Evolutionary conservation across 2,888 invertebrate genomes (phyloP), one percentile per base, ranked within the genome.

Genomic region (Stomorhina lunata): DNA sequence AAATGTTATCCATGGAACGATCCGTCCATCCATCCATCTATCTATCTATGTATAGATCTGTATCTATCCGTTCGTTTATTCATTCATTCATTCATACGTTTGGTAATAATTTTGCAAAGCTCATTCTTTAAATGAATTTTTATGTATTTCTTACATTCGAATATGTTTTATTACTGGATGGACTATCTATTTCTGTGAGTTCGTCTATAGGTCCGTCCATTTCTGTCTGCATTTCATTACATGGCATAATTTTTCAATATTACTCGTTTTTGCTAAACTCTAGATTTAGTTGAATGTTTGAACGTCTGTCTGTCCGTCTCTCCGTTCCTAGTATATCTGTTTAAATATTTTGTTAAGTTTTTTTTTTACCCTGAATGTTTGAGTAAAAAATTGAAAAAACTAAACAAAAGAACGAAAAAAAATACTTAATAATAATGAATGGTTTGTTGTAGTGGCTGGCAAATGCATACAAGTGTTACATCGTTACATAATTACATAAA

Each of bases 221-320:
- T n/a, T n/a, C 65, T 82, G 82, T 55, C 79, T 76, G 79, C 71
- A 71, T 79, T 79, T 82, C 75, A 82, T 82, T 82, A 76, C 66
- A 76, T 79, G 75, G 71, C 65, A 82, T 79, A 79, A 79, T 79
- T 75, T n/a, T 82, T 55, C 9, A 69, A 65, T 45, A 50, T 71
- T 50, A 15, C 22, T 27, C 7, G 22, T 61, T 32, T 17, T 59
- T 75, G 20, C 65, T 48, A 12, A 50, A 25, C 32, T 20, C 15
- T 20, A 9, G 22, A 6, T 25, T 20, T 63, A 48, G 55, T 69
- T 69, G 32, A 59, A 59, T 32, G n/a, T n/a, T n/a, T n/a, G n/a
- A n/a, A n/a, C 25, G 40, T 40, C 22, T 53, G 40, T 69, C 57
- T 20, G 50, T 61, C 32, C 17, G 50, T 50, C 27, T 55, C 25